Evolutionary conservation across 2,797 vertebrate species (phyloP).

Genomic region (Chelonia mydas): DNA sequence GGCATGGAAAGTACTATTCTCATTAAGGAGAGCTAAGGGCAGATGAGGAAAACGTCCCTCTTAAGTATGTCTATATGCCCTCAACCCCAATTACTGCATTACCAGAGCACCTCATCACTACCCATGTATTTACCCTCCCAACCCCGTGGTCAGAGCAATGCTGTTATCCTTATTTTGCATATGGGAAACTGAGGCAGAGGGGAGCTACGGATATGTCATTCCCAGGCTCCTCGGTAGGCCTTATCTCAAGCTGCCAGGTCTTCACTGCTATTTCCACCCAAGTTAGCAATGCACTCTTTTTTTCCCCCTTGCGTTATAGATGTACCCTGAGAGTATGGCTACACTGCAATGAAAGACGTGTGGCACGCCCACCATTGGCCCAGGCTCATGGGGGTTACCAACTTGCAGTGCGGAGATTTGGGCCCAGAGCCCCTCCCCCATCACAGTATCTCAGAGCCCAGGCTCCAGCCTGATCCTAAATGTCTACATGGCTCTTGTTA

Average conservation of each 20-base stretch:
- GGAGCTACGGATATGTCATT: background rate
- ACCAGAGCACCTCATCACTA: background rate
- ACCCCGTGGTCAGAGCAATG: background rate
- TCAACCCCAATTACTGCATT: background rate
- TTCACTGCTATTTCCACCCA: background rate
- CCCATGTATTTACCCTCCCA: background rate
- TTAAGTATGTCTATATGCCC: background rate
- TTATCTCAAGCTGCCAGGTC: background rate
- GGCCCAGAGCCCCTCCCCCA: background rate
- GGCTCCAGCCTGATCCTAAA: background rate
- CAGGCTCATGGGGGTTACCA: background rate
- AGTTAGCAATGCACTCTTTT: background rate
- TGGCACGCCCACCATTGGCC: too few relatives aligned
- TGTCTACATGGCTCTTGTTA: background rate
- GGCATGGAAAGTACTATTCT: background rate
- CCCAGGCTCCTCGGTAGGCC: background rate
- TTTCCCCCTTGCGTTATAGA: background rate
- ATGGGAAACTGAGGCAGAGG: accelerated
- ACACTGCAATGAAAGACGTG: background rate
- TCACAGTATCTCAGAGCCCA: too few relatives aligned
- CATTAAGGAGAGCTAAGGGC: background rate
- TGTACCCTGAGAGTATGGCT: too few relatives aligned
- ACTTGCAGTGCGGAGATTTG: background rate
- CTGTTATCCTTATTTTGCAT: accelerated
- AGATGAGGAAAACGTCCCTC: background rate